phyloP scores from a whole-genome alignment of 2,888 invertebrate genomes.

The Nebria brevicollis region DNA sequence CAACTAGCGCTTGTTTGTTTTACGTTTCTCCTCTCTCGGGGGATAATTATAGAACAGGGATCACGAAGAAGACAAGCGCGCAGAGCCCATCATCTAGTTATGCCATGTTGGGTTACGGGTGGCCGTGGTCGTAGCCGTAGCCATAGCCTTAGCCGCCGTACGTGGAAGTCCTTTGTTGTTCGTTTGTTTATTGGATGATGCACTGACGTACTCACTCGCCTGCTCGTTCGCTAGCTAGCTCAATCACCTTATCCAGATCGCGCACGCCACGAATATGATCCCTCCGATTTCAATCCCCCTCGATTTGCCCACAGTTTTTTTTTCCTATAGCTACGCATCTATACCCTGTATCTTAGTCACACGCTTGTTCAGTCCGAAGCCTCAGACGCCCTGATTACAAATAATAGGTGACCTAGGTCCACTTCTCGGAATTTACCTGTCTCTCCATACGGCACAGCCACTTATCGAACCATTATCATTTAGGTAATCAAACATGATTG shows the following conservation, averaged over 20 bases:
- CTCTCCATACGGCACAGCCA: conserved; percentile 29
- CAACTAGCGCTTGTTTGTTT: conserved; percentile 63
- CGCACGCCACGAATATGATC: conserved; percentile 14
- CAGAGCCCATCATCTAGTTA: conserved; percentile 51
- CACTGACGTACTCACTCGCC: background rate
- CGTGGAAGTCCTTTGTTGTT: conserved; percentile 18
- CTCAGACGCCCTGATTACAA: conserved; percentile 39
- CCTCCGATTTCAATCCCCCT: conserved; percentile 15
- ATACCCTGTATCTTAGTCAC: conserved; percentile 23
- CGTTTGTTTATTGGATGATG: conserved; percentile 1
- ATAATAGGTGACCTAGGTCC: conserved; percentile 39
- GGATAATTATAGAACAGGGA: conserved; percentile 62
- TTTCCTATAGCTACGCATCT: too few relatives aligned
- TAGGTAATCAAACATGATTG: background rate
- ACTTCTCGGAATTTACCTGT: conserved; percentile 37
- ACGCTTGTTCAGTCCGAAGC: conserved; percentile 21
- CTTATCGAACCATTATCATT: conserved; percentile 12
- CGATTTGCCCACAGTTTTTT: conserved; percentile 17
- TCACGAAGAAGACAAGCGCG: conserved; percentile 58
- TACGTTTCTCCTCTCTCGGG: conserved; percentile 56
- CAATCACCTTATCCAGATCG: conserved; percentile 18
- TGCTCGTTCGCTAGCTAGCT: background rate
- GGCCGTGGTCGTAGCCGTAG: background rate
- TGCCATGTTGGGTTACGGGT: conserved; percentile 15
- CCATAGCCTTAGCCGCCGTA: background rate